phyloP scores from a whole-genome alignment of 1,140 invertebrate species.

The Triops cancriformis region DNA sequence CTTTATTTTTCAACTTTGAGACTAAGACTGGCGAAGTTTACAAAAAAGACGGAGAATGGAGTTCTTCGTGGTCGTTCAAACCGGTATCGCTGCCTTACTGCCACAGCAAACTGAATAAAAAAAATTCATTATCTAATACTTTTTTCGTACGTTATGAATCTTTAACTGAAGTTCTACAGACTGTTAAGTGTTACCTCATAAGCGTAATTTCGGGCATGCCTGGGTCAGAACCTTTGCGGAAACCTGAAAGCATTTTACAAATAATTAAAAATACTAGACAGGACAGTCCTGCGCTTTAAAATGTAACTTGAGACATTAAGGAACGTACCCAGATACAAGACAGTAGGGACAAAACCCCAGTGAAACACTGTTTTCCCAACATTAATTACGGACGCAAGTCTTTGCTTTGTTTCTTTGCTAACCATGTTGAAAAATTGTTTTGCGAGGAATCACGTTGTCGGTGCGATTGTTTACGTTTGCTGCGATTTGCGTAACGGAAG shows the following conservation, averaged over 20 bases:
- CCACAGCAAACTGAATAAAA: slow-evolving; percentile 29
- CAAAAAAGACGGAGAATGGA: background rate
- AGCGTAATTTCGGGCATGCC: slow-evolving; percentile 33
- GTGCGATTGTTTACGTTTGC: background rate
- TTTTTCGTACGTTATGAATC: background rate
- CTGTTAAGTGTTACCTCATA: slow-evolving; percentile 27
- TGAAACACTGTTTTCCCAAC: slow-evolving; percentile 53
- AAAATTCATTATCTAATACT: background rate
- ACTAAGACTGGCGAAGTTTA: background rate
- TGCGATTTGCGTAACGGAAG: background rate
- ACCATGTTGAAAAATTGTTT: background rate
- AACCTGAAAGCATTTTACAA: slow-evolving; percentile 28
- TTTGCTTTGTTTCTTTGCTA: slow-evolving; percentile 46
- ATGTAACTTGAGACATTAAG: background rate
- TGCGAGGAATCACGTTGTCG: background rate
- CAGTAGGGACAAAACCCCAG: slow-evolving; percentile 58
- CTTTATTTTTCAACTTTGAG: background rate
- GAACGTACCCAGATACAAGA: slow-evolving; percentile 55
- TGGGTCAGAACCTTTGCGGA: slow-evolving; percentile 31
- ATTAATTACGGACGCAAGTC: slow-evolving; percentile 49
- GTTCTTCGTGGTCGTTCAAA: background rate
- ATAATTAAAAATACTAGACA: background rate
- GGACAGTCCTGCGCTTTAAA: no score
- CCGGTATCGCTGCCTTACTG: slow-evolving; percentile 22
- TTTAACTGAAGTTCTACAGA: background rate